Evolutionary conservation across 1,140 invertebrate genomes (phyloP).

Genomic region (Anastrepha ludens): DNA sequence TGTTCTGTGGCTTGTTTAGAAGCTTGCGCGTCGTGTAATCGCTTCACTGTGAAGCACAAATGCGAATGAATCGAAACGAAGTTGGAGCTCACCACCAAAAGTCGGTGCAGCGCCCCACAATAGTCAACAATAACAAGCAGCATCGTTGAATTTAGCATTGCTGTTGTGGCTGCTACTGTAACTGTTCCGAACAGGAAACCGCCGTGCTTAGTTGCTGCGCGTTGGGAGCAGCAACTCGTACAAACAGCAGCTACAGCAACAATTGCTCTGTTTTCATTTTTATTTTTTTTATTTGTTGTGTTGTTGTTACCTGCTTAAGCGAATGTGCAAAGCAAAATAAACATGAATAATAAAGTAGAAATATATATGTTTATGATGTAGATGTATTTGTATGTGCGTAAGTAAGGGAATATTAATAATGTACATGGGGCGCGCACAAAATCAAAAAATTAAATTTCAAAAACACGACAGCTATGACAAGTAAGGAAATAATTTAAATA

Average conservation of each 20-base stretch:
- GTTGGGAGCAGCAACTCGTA: neutral
- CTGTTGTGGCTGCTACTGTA: neutral
- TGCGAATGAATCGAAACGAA: conserved; percentile 24
- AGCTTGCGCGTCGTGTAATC: neutral
- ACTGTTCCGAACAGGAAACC: neutral
- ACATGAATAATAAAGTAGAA: neutral
- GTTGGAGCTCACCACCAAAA: conserved; percentile 32
- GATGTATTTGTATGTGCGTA: neutral
- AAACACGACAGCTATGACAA: neutral
- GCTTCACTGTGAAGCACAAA: conserved; percentile 32
- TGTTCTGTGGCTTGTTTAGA: neutral
- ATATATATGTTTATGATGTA: neutral
- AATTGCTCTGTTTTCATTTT: conserved; percentile 22
- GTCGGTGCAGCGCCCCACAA: neutral
- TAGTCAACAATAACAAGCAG: neutral
- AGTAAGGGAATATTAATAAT: neutral
- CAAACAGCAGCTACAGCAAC: neutral
- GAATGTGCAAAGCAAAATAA: conserved; percentile 44
- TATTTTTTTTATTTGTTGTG: neutral
- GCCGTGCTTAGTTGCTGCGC: too few relatives aligned
- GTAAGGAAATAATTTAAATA: neutral
- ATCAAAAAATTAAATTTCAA: neutral
- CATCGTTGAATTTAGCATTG: neutral
- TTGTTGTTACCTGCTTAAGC: conserved; percentile 23
- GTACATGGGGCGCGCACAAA: neutral